Evolutionary conservation across 2,888 invertebrate species (phyloP).

Genomic region (Drosophila engyochracea): DNA sequence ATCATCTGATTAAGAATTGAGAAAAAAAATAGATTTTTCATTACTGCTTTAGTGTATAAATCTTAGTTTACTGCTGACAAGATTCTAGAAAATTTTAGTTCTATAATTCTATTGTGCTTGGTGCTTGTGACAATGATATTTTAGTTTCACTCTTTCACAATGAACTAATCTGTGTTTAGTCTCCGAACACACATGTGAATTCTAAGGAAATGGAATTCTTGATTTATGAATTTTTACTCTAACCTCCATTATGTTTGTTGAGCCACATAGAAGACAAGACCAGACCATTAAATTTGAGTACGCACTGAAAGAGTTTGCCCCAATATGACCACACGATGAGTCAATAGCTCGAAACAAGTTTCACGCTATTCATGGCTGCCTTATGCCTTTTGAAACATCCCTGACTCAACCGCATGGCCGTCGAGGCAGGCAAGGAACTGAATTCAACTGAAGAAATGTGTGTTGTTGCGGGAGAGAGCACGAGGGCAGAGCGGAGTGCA

Average conservation of each 20-base stretch:
- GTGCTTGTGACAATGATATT: background rate
- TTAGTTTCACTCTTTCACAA: background rate
- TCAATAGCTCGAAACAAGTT: slow-evolving; percentile 60
- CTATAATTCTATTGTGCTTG: background rate
- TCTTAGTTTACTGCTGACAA: background rate
- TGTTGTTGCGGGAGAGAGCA: slow-evolving; percentile 9
- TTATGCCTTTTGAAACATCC: slow-evolving; percentile 6
- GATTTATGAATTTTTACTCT: background rate
- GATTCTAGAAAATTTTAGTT: background rate
- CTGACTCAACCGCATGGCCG: slow-evolving; percentile 14
- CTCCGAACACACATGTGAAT: background rate
- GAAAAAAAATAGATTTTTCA: no score
- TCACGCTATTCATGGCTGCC: slow-evolving; percentile 24
- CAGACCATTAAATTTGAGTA: slow-evolving; percentile 54
- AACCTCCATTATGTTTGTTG: no score
- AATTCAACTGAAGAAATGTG: slow-evolving; percentile 38
- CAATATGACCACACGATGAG: slow-evolving; percentile 59
- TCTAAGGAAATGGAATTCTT: background rate
- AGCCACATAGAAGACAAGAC: background rate
- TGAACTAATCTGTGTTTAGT: background rate
- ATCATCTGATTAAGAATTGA: background rate
- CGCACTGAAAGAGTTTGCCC: slow-evolving; percentile 37
- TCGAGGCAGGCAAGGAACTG: slow-evolving; percentile 35
- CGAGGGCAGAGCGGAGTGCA: slow-evolving; percentile 4
- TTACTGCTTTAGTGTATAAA: background rate